Conservation (phyloP, 2,113 vertebrate species). For the Bujurquina vittata region DNA sequence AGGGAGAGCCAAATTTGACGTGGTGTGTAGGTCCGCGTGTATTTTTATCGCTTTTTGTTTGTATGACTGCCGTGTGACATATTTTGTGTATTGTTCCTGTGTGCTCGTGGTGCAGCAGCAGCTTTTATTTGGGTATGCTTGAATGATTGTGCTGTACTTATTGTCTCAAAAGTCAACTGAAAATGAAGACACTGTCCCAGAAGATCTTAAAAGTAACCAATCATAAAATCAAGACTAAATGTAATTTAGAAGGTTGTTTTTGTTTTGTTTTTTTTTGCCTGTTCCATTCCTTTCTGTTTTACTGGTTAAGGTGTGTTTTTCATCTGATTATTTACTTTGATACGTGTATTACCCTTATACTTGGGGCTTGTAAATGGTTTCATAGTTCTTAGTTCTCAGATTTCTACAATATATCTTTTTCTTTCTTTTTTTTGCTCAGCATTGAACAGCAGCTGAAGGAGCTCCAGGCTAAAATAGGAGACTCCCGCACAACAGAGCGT, state of each 20-base stretch:
- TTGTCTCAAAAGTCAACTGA: conserved; percentile 3
- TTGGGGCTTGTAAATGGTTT: background rate
- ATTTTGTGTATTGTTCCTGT: background rate
- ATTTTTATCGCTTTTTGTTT: conserved; percentile 18
- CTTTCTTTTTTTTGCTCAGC: conserved; percentile 69
- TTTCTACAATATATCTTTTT: background rate
- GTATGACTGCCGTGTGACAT: conserved; percentile 10
- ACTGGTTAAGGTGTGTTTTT: background rate
- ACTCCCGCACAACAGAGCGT: conserved; percentile 74
- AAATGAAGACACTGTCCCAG: background rate
- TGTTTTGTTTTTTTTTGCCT: too few species aligned
- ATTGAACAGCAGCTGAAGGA: conserved; percentile 88
- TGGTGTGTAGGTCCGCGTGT: conserved; percentile 25
- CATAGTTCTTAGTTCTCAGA: background rate
- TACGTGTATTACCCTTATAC: background rate
- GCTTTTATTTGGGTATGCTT: conserved; percentile 11
- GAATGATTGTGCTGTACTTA: conserved; percentile 9
- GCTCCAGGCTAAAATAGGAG: conserved; percentile 85
- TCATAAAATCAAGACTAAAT: background rate
- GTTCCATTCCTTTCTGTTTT: background rate
- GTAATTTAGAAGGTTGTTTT: background rate
- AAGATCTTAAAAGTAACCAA: conserved; percentile 10
- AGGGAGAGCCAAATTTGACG: conserved; percentile 34
- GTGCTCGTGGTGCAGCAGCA: background rate
- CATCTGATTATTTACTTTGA: background rate